Percentiles rank a stretch among this genome's conserved stretches.
phyloP scores from a whole-genome alignment of 1,140 invertebrate species.

The Pseudomyrmex pallidus region DNA sequence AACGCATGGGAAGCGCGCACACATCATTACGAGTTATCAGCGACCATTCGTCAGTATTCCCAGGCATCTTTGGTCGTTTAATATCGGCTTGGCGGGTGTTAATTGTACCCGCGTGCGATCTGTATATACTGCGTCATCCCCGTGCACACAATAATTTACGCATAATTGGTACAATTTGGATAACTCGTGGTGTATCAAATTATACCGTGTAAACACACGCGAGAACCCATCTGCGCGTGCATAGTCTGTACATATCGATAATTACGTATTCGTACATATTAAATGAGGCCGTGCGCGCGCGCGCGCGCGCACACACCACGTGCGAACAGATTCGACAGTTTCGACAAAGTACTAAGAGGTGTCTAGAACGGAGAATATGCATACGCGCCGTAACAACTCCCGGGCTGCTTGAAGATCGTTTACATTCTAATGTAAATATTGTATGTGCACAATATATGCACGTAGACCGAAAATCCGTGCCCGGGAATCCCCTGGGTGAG shows the following conservation, averaged over 20 bases:
- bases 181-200: constrained; percentile 45
- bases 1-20: no score
- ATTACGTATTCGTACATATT: constrained; percentile 50
- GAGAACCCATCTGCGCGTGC: not conserved
- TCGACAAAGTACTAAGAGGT: constrained; percentile 33
- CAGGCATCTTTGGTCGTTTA: constrained; percentile 21
- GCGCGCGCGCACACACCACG: not conserved
- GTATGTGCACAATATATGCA: constrained; percentile 54
- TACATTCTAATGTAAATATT: constrained; percentile 61
- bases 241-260: constrained; percentile 38
- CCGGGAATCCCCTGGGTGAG: constrained; percentile 55
- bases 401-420: constrained; percentile 56
- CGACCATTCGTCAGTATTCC: constrained; percentile 10
- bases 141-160: constrained; percentile 45
- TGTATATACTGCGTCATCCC: constrained; percentile 17
- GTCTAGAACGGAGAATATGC: constrained; percentile 35
- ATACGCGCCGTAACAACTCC: constrained; percentile 35
- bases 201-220: constrained; percentile 31
- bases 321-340: constrained; percentile 34
- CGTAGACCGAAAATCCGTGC: constrained; percentile 64
- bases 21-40: not conserved
- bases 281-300: not conserved
- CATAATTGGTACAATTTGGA: constrained; percentile 54
- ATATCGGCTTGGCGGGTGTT: constrained; percentile 36
- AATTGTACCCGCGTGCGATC: constrained; percentile 19